These are phyloP conservation scores for Cenopis cana DNA, from an alignment of 2,888 invertebrate genomes.

Conservation along the genomic window DNA sequence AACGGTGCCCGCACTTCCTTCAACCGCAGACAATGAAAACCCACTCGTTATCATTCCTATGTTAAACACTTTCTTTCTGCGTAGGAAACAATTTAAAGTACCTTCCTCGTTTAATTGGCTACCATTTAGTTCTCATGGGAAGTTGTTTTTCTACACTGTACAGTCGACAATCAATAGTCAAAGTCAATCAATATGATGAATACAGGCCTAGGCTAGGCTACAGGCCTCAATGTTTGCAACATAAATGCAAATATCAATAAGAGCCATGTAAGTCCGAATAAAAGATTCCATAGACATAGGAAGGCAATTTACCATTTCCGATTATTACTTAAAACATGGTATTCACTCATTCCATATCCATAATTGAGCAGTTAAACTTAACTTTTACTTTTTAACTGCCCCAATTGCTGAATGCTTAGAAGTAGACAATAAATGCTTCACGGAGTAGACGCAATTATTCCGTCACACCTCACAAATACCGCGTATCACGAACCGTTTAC, in stretches of 20 bases:
- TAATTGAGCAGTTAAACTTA: background rate
- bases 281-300: too few relatives aligned
- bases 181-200: background rate
- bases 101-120: conserved; percentile 14
- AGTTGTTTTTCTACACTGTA: conserved; percentile 16
- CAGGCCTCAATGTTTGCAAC: background rate
- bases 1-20: conserved; percentile 19
- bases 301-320: background rate
- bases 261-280: too few relatives aligned
- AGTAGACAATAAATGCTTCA: conserved; percentile 24
- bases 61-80: conserved; percentile 28
- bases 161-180: background rate
- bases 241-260: background rate
- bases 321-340: background rate
- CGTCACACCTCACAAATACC: conserved; percentile 27
- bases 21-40: conserved; percentile 11
- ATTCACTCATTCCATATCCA: background rate
- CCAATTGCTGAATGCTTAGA: conserved; percentile 15
- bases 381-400: conserved; percentile 32
- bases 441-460: conserved; percentile 19
- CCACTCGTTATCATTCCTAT: conserved; percentile 17
- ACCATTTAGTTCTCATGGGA: conserved; percentile 15
- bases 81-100: conserved; percentile 15
- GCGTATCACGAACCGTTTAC: conserved; percentile 12
- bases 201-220: background rate